Percentiles rank a stretch among this genome's conserved stretches.
phyloP scores from a whole-genome alignment of 2,113 vertebrate species.

The Probosciger aterrimus region DNA sequence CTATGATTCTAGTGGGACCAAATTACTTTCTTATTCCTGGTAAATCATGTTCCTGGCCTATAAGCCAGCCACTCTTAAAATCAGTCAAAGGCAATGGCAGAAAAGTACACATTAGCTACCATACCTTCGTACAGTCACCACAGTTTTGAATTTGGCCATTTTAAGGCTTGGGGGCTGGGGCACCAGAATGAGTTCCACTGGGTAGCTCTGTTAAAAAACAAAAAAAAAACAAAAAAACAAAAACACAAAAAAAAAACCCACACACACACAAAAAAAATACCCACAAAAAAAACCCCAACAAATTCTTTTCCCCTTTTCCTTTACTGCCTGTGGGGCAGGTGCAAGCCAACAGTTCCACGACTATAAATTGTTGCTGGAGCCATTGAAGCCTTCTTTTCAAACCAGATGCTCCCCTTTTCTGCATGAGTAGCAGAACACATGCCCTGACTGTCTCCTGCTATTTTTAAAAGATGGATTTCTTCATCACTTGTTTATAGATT shows the following conservation, averaged over 20 bases:
- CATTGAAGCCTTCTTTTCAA: slow-evolving; percentile 48
- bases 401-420: slow-evolving; percentile 55
- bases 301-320: background rate
- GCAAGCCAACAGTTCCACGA: slow-evolving; percentile 11
- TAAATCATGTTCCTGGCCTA: background rate
- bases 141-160: background rate
- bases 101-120: background rate
- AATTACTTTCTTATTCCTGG: background rate
- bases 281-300: background rate
- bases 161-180: background rate
- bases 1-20: too few relatives aligned
- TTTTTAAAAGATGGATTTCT: slow-evolving; percentile 58
- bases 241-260: background rate
- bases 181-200: background rate
- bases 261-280: background rate
- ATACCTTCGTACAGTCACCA: background rate
- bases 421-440: slow-evolving; percentile 32
- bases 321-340: slow-evolving; percentile 29
- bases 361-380: slow-evolving; percentile 47
- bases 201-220: background rate
- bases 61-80: background rate
- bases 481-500: slow-evolving; percentile 30
- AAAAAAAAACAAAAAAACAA: background rate
- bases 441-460: slow-evolving; percentile 30
- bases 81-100: background rate